A percentile compares a stretch with the other conserved stretches of the same genome.
phyloP scores from a whole-genome alignment of 1,140 invertebrate genomes.

The Lamellibrachia luymesi region DNA sequence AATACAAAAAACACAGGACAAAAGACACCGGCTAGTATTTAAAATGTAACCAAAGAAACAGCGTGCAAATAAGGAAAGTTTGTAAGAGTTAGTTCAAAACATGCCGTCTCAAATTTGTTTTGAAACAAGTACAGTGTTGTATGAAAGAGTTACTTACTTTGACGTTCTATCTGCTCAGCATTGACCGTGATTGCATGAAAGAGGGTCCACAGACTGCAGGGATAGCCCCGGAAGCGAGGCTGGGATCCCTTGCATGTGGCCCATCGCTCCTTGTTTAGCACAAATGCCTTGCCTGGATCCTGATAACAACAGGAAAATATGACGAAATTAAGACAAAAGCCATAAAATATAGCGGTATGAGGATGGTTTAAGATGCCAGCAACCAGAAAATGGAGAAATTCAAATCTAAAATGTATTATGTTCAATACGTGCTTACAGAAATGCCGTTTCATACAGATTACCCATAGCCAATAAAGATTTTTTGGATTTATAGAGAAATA shows the following conservation, averaged over 20 bases:
- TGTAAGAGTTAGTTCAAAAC: neutral
- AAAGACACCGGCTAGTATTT: neutral
- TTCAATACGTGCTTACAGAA: too few relatives aligned
- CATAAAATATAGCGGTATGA: too few relatives aligned
- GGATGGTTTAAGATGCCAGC: too few relatives aligned
- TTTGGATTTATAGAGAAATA: too few relatives aligned
- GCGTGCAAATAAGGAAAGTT: neutral
- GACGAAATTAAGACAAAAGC: too few relatives aligned
- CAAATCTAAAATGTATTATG: too few relatives aligned
- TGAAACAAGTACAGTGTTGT: neutral
- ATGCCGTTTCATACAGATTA: too few relatives aligned
- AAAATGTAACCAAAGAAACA: neutral
- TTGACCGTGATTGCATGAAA: slow-evolving; percentile 30
- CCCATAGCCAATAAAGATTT: too few relatives aligned
- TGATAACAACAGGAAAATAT: neutral
- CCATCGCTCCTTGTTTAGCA: slow-evolving; percentile 21
- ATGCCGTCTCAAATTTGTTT: neutral
- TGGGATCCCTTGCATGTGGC: slow-evolving; percentile 26
- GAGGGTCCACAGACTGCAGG: slow-evolving; percentile 32
- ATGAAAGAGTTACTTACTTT: neutral
- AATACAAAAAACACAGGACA: neutral
- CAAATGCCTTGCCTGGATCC: slow-evolving; percentile 12
- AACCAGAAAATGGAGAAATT: too few relatives aligned
- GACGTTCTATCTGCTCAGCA: slow-evolving; percentile 17
- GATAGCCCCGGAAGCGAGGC: slow-evolving; percentile 29